Conservation (phyloP, 2,797 vertebrate genomes). For the Mastacembelus armatus region DNA sequence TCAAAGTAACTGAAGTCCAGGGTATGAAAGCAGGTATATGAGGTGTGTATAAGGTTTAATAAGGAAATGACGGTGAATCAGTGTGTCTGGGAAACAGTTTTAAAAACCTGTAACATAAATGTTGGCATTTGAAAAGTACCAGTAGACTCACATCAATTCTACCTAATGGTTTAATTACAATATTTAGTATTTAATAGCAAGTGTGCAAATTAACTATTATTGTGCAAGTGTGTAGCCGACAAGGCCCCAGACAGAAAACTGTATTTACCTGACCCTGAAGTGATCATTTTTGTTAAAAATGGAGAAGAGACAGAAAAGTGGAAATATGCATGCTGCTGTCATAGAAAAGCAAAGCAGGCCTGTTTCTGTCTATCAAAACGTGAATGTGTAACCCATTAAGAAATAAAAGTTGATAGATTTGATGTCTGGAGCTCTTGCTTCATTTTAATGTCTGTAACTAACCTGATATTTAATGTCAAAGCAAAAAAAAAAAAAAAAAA, state of each 20-base stretch:
- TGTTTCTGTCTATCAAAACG: slow-evolving; percentile 30
- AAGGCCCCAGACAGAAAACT: slow-evolving; percentile 14
- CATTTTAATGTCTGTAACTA: neutral
- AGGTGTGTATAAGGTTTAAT: slow-evolving; percentile 26
- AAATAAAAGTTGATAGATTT: slow-evolving; percentile 63
- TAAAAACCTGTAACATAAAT: neutral
- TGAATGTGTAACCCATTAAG: slow-evolving; percentile 44
- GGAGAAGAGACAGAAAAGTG: slow-evolving; percentile 14
- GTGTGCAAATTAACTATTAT: neutral
- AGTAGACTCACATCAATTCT: neutral
- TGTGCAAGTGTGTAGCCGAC: neutral
- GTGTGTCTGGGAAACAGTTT: slow-evolving; percentile 1
- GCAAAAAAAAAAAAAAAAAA: too few relatives aligned
- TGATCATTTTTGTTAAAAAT: slow-evolving; percentile 31
- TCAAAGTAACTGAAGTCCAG: slow-evolving; percentile 35
- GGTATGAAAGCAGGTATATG: slow-evolving; percentile 1
- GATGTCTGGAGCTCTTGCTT: neutral
- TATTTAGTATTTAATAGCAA: neutral
- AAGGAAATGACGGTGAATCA: slow-evolving; percentile 68
- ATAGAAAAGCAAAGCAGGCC: slow-evolving; percentile 1
- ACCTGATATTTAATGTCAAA: too few relatives aligned
- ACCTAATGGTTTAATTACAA: too few relatives aligned
- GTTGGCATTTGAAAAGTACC: neutral
- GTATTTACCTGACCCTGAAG: slow-evolving; percentile 64
- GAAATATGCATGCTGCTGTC: slow-evolving; percentile 30